Evolutionary conservation across 2,888 invertebrate genomes (phyloP), one percentile per base, ranked within the genome.

Genomic region (Hipparchia semele): DNA sequence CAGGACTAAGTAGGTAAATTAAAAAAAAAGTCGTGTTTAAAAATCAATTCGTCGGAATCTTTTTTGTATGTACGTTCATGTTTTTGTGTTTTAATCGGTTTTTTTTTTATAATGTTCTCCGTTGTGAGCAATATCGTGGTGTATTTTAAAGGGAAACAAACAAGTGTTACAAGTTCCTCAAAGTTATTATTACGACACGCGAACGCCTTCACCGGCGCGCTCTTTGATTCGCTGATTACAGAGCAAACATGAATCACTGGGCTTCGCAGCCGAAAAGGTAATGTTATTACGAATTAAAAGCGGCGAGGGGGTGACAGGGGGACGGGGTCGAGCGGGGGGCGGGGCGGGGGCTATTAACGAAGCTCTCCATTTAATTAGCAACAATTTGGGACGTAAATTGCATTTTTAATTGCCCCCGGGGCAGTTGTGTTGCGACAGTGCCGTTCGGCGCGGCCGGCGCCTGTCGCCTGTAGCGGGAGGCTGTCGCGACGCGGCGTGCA

Each of bases 321-420:
- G 62, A 54, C 70, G n/a, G 62, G 64, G 70, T 58, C 70, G 69
- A 4, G 23, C 23, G 64, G 66, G 59, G 71, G 72, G 71, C 56
- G 70, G 65, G 68, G 77, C 53, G 72, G 67, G 56, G 74, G 72
- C 81, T 83, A 84, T 84, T 84, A 84, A 81, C 84, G 85, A 84
- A 84, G 86, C 86, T 87, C 86, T 86, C 83, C 81, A 84, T 87
- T 87, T 89, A 88, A 89, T 90, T 89, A 89, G 87, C 86, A 80
- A 80, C 80, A 82, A 81, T 84, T 83, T 84, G 80, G 80, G 80
- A 82, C 82, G 82, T 83, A 87, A 88, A 89, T 90, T 88, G 86
- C 87, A 82, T 86, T 88, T 88, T 88, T 87, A 87, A 88, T 85
- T 83, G 86, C 83, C 81, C 83, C 81, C 80, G 79, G 80, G 76